Conservation (phyloP, 2,113 vertebrate species). For the Clarias magur region DNA sequence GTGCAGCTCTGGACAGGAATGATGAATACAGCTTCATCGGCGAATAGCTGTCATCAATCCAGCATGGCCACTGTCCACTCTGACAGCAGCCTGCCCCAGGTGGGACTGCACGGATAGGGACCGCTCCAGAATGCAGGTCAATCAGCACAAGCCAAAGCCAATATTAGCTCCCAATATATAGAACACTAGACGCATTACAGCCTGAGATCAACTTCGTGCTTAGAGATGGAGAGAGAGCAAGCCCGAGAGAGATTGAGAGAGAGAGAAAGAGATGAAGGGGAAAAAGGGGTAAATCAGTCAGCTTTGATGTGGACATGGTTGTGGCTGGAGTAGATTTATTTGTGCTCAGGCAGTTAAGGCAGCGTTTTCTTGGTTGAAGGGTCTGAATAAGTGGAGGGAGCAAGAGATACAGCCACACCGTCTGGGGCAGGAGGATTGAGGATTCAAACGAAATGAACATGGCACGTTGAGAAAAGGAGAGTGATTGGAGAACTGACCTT, state of each 20-base stretch:
- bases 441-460: slow-evolving; percentile 71
- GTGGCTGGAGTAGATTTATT: slow-evolving; percentile 41
- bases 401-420: slow-evolving; percentile 28
- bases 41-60: slow-evolving; percentile 99
- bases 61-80: slow-evolving; percentile 84
- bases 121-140: slow-evolving; percentile 92
- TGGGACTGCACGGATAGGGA: slow-evolving; percentile 86
- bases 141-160: slow-evolving; percentile 83
- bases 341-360: slow-evolving; percentile 24
- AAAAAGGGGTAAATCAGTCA: slow-evolving; percentile 37
- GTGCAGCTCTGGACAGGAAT: slow-evolving; percentile 98
- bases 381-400: slow-evolving; percentile 34
- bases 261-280: slow-evolving; percentile 23
- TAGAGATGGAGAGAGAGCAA: slow-evolving; percentile 37
- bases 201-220: slow-evolving; percentile 52
- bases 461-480: slow-evolving; percentile 63
- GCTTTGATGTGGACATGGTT: slow-evolving; percentile 46
- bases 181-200: slow-evolving; percentile 77
- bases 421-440: slow-evolving; percentile 47
- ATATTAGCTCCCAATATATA: slow-evolving; percentile 87
- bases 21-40: slow-evolving; percentile 99
- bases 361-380: slow-evolving; percentile 18
- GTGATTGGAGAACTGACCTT: slow-evolving; percentile 73
- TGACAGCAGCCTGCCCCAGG: slow-evolving; percentile 95
- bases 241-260: slow-evolving; percentile 25